Evolutionary conservation across 2,797 vertebrate genomes (phyloP), one percentile per base, ranked within the genome.

Genomic region (Manis pentadactyla): DNA sequence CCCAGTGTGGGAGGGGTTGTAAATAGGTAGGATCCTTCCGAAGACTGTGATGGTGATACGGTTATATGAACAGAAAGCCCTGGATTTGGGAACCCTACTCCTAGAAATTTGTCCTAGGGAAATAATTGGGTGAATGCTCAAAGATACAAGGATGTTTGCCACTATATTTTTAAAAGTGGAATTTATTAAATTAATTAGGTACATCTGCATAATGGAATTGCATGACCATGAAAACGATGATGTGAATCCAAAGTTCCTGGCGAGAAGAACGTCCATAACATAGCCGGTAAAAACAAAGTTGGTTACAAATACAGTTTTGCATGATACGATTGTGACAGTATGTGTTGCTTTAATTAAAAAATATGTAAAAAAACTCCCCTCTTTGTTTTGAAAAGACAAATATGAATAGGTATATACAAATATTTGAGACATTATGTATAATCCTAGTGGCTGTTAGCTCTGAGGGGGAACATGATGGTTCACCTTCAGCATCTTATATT

Each of bases 331-430:
- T 59, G 85, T 69, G 69, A 68, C 1, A 68, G 79, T 39, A 10
- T 83, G 37, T 68, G n/a, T 25, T 77, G 42, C 51, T 84, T 42
- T 78, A 85, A 53, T 10, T 82, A 84, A 86, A 71, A 75, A 89
- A 51, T 15, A 77, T 13, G 5, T 55, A 68, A 39, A 51, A 46
- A 46, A 7, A 31, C 12, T 0, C 11, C 14, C 31, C 11, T 27
- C 75, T 88, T 89, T 59, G 84, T 94, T 90, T 61, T 84, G 79
- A 90, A 61, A 84, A 49, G 49, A 8, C 21, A 94, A 63, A 78
- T 61, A 7, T 25, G 39, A 37, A 34, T 69, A 61, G 10, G 21
- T 42, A 61, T 34, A 57, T 63, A 59, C 79, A 75, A 94, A 29
- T 53, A 51, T 78, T 73, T 46, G 10, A 46, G n/a, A 94, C 64